Conservation (phyloP, 2,113 vertebrate species). For the Oryzias woworae region DNA sequence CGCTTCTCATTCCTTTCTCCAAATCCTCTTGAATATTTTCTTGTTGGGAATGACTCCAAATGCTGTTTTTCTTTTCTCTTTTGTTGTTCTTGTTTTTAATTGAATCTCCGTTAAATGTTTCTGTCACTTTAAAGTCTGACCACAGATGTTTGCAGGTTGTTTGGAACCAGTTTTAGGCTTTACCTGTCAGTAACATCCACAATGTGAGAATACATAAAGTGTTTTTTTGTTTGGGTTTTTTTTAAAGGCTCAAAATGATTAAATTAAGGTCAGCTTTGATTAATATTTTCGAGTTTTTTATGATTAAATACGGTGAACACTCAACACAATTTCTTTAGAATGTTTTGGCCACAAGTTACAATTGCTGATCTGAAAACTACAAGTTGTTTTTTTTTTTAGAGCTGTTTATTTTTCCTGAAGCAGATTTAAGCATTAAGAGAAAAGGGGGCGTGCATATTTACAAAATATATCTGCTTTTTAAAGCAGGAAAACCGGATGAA, state of each 20-base stretch:
- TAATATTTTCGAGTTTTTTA: too few relatives aligned
- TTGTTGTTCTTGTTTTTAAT: too few relatives aligned
- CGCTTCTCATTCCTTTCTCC: too few relatives aligned
- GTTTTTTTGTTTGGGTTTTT: not conserved
- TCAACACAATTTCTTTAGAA: not conserved
- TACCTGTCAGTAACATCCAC: slow-evolving; percentile 17
- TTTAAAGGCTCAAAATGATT: too few relatives aligned
- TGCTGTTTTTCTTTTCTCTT: too few relatives aligned
- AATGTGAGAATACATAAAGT: not conserved
- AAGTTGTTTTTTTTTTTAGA: slow-evolving; percentile 14
- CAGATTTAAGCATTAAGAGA: slow-evolving; percentile 42
- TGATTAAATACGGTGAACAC: too few relatives aligned
- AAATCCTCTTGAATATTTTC: too few relatives aligned
- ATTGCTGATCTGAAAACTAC: slow-evolving; percentile 12
- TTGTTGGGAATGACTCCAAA: too few relatives aligned
- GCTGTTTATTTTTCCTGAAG: slow-evolving; percentile 19
- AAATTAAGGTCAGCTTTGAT: too few relatives aligned
- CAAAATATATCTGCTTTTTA: slow-evolving; percentile 41
- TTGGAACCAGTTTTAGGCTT: not conserved
- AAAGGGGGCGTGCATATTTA: slow-evolving; percentile 22
- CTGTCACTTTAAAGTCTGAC: too few relatives aligned
- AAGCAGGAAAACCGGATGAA: slow-evolving; percentile 20
- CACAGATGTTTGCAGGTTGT: too few relatives aligned
- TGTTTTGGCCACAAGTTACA: not conserved
- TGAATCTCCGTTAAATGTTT: too few relatives aligned